Evolutionary conservation across 2,113 vertebrate genomes (phyloP).

Genomic region (Pteruthius melanotis): DNA sequence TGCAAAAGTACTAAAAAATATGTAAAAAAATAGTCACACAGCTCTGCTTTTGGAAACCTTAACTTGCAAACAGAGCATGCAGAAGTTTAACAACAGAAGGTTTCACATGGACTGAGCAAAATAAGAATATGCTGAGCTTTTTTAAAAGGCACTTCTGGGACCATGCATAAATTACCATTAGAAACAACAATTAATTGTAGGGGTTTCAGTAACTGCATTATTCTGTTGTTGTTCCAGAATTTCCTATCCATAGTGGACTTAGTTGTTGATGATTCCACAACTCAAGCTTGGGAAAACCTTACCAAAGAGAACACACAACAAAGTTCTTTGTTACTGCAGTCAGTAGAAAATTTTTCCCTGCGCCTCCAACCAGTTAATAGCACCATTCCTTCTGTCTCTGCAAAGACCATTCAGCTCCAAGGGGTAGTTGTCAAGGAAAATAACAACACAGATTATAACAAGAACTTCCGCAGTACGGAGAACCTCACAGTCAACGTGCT

Average conservation of each 20-base stretch:
- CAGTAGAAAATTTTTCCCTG: constrained; percentile 72
- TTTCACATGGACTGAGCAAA: background rate
- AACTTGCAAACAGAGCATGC: background rate
- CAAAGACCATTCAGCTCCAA: constrained; percentile 64
- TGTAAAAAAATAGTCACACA: background rate
- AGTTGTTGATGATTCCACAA: constrained; percentile 66
- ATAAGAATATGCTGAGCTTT: background rate
- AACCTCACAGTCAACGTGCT: constrained; percentile 53
- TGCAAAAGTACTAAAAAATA: background rate
- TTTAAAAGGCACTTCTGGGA: background rate
- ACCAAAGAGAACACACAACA: background rate
- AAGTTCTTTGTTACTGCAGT: constrained; percentile 68
- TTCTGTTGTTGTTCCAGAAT: constrained; percentile 71
- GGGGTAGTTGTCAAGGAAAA: background rate
- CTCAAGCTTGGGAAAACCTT: background rate
- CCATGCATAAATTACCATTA: background rate
- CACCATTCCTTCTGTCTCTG: background rate
- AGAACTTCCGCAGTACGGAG: constrained; percentile 2
- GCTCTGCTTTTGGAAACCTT: background rate
- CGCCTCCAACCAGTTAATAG: background rate
- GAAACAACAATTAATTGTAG: background rate
- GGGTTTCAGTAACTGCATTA: background rate
- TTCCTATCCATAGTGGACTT: constrained; percentile 70
- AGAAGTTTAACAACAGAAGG: background rate
- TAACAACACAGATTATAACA: background rate